Percentiles rank a stretch among this genome's conserved stretches.
Conservation (phyloP, 2,797 vertebrate species). For the Morelia viridis region DNA sequence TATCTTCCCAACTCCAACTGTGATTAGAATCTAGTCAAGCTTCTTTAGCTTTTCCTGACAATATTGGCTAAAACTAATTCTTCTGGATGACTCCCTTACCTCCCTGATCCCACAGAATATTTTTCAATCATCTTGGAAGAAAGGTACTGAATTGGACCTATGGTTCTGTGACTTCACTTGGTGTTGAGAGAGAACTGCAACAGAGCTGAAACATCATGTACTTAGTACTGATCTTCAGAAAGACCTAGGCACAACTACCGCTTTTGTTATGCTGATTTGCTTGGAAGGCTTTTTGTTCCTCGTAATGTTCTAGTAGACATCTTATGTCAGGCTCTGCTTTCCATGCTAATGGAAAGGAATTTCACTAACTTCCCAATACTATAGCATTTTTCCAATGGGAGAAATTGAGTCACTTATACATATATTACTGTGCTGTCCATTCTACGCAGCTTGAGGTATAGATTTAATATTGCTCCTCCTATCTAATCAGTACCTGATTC, state of each 20-base stretch:
- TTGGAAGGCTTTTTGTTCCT: neutral
- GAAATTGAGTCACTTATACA: neutral
- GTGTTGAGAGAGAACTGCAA: neutral
- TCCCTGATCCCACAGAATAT: neutral
- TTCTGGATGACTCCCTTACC: neutral
- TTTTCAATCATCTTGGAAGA: neutral
- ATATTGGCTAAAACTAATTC: neutral
- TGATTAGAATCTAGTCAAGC: neutral
- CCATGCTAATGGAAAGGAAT: neutral
- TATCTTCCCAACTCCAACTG: neutral
- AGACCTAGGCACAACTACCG: neutral
- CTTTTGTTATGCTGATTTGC: neutral
- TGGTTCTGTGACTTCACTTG: neutral
- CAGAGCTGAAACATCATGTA: neutral
- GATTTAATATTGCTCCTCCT: neutral
- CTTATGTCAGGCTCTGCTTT: neutral
- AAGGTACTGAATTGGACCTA: neutral
- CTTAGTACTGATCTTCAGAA: neutral
- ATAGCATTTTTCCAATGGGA: neutral
- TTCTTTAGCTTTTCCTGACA: neutral
- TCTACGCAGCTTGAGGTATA: neutral
- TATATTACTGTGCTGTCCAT: neutral
- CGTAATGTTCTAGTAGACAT: neutral
- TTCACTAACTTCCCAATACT: neutral
- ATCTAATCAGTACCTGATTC: neutral